These are phyloP conservation scores for Ophraella communa DNA, from an alignment of 2,888 invertebrate genomes.

Conservation along the genomic window DNA sequence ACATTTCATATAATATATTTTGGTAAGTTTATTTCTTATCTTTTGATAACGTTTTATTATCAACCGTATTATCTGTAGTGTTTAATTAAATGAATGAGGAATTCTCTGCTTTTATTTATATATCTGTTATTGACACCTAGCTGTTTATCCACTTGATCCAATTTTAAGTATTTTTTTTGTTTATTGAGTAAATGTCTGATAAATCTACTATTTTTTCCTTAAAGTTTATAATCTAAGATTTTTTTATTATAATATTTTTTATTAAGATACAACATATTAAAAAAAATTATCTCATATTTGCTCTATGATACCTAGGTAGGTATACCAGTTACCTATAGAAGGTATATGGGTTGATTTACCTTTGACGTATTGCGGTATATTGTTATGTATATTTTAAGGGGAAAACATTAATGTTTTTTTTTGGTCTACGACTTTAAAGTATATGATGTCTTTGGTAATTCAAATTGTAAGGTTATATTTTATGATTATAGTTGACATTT, in stretches of 20 bases:
- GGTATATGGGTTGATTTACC: constrained; percentile 2
- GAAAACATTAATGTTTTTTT: not conserved
- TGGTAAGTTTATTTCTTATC: constrained; percentile 49
- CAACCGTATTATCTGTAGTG: not conserved
- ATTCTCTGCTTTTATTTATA: constrained; percentile 7
- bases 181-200: constrained; percentile 4
- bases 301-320: too few relatives aligned
- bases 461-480: constrained; percentile 22
- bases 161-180: constrained; percentile 22
- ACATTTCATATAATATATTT: constrained; percentile 50
- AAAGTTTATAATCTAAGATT: not conserved
- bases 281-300: too few relatives aligned
- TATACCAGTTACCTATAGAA: constrained; percentile 5
- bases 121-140: constrained; percentile 25
- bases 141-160: constrained; percentile 25
- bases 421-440: not conserved
- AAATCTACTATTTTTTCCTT: not conserved
- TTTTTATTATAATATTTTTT: too few relatives aligned
- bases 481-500: constrained; percentile 35
- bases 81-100: not conserved
- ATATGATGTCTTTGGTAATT: not conserved
- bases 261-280: too few relatives aligned
- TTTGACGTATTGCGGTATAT: not conserved
- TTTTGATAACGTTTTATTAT: constrained; percentile 16
- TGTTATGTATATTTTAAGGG: not conserved